A percentile compares a stretch with the other conserved stretches of the same genome.
Evolutionary conservation across 2,888 invertebrate genomes (phyloP).

Genomic region (Thysanoteuthis rhombus): DNA sequence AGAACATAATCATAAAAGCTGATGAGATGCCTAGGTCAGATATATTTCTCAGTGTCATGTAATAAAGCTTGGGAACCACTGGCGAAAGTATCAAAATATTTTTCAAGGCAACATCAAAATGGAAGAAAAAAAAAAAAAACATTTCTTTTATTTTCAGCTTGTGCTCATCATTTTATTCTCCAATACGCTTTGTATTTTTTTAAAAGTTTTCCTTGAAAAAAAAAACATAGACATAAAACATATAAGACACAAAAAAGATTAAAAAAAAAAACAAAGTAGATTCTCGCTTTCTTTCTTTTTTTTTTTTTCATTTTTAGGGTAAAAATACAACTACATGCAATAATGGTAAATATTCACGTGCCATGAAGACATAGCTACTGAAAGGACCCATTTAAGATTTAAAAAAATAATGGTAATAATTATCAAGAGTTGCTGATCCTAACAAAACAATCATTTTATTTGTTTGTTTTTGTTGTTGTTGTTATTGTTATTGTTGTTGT

Average conservation of each 20-base stretch:
- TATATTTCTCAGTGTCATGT: no score
- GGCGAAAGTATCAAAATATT: no score
- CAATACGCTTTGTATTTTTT: not conserved
- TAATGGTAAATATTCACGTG: not conserved
- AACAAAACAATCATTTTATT: not conserved
- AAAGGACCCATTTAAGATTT: not conserved
- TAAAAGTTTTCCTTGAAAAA: not conserved
- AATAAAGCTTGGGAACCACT: no score
- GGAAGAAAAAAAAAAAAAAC: no score
- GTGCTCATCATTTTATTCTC: not conserved
- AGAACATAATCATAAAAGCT: no score
- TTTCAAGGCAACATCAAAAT: not conserved
- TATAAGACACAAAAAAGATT: not conserved
- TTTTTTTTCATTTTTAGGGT: not conserved
- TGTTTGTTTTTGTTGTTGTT: not conserved
- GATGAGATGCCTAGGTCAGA: no score
- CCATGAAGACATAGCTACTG: slow-evolving; percentile 12
- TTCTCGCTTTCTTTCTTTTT: not conserved
- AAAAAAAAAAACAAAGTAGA: not conserved
- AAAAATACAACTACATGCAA: not conserved
- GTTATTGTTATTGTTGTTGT: no score
- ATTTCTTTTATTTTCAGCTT: not conserved
- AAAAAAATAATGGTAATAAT: not conserved
- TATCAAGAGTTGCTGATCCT: not conserved
- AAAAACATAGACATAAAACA: not conserved